Base-by-base conservation (phyloP, 92 coral and sea anemone genomes). In the Galaxea fascicularis region DNA sequence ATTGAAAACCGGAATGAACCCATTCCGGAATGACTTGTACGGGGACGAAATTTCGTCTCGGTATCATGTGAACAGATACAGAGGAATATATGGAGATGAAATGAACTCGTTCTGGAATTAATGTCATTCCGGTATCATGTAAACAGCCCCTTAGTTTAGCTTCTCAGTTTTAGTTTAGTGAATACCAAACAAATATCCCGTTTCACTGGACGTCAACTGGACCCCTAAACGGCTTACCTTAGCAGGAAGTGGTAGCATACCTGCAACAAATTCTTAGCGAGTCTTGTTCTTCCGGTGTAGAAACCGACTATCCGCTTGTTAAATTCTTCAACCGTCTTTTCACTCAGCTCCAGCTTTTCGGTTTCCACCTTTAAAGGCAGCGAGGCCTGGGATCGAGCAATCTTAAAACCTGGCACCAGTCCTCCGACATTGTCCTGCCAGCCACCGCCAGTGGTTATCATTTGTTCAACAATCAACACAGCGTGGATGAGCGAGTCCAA, bases 371-470 rank as follows among this genome's bases (percentile, higher is more conserved):
- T 78, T 10, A 96, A 72, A 3, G 99, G 99, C 46, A 96, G 78
- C n/a, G 90, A 47, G 25, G 92, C 91, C 72, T 88, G 89, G 78
- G 99, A 94, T 16, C 97, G 95, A 44, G 94, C 93, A 25, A 95
- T 90, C 84, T 96, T 96, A 74, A 96, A 88, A 70, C 99, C 98
- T 24, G 95, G 97, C 68, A 90, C 91, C 74, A 96, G 92, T 46
- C 99, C 99, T 47, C 99, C 99, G 10, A 96, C 99, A 28, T 96
- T 95, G 64, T 96, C 99, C 86, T 96, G 99, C 99, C 99, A 96
- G 25, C 99, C 99, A 25, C 99, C 99, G 45, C 98, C 99, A 69
- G 98, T 95, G 22, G 99, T 96, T 31, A 96, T 64, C 99, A 96
- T 96, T 80, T 96, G 99, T 82, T 96, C 99, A n/a, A 96, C 89